These are phyloP conservation scores for Sitophilus oryzae DNA, from an alignment of 1,140 invertebrate species.

Conservation along the genomic window DNA sequence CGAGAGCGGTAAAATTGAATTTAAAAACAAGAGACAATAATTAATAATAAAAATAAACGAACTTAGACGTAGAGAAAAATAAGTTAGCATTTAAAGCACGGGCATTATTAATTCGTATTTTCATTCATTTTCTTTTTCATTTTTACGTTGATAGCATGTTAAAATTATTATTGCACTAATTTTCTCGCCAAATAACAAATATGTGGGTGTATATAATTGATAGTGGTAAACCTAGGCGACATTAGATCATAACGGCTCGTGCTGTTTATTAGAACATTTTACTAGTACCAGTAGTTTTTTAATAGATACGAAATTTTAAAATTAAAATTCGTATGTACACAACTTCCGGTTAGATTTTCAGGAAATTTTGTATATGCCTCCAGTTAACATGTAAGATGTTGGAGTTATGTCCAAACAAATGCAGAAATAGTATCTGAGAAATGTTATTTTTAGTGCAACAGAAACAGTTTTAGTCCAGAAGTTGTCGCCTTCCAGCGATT, in stretches of 20 bases:
- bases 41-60: too few relatives aligned
- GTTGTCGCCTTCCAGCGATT: not conserved
- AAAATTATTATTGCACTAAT: not conserved
- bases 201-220: not conserved
- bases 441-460: constrained; percentile 5
- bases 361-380: not conserved
- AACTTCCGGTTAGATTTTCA: too few relatives aligned
- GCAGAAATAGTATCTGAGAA: not conserved
- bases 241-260: too few relatives aligned
- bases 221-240: too few relatives aligned
- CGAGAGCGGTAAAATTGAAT: too few relatives aligned
- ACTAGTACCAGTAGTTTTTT: too few relatives aligned
- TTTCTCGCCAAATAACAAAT: not conserved
- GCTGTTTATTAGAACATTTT: too few relatives aligned
- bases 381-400: not conserved
- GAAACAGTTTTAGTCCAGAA: not conserved
- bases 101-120: constrained; percentile 1
- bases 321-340: too few relatives aligned
- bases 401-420: not conserved
- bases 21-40: too few relatives aligned
- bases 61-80: too few relatives aligned
- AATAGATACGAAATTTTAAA: too few relatives aligned
- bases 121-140: not conserved
- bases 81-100: not conserved
- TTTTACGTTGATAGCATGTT: not conserved